Conservation (phyloP, 2,113 vertebrate species). For the Pangasianodon gigas region DNA sequence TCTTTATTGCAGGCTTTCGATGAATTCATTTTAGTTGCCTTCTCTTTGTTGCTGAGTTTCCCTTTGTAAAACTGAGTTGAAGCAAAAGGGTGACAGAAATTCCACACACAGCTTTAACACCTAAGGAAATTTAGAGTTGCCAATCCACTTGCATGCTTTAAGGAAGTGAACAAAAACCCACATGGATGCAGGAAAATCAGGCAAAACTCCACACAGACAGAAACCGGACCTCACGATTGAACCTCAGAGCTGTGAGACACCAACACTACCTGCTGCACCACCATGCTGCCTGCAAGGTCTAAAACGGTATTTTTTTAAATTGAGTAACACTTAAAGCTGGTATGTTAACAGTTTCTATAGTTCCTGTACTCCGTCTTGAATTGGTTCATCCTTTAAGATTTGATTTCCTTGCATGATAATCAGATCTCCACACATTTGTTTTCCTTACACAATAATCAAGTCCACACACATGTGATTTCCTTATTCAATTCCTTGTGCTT, state of each 20-base stretch:
- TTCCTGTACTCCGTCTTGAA: neutral
- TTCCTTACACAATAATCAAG: constrained; percentile 12
- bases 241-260: neutral
- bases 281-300: neutral
- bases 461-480: constrained; percentile 13
- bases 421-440: constrained; percentile 3
- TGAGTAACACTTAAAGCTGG: neutral
- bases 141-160: neutral
- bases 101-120: neutral
- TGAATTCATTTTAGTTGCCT: neutral
- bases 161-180: neutral
- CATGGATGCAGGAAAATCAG: neutral
- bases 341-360: neutral
- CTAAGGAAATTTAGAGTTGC: neutral
- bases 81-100: neutral
- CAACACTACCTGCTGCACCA: neutral
- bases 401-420: constrained; percentile 23
- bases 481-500: neutral
- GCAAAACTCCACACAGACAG: neutral
- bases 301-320: neutral
- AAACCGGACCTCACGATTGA: neutral
- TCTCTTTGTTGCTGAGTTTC: neutral
- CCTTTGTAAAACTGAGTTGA: neutral
- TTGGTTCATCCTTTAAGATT: neutral
- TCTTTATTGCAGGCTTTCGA: neutral